phyloP scores from a whole-genome alignment of 2,113 vertebrate genomes.

The Albula glossodonta region DNA sequence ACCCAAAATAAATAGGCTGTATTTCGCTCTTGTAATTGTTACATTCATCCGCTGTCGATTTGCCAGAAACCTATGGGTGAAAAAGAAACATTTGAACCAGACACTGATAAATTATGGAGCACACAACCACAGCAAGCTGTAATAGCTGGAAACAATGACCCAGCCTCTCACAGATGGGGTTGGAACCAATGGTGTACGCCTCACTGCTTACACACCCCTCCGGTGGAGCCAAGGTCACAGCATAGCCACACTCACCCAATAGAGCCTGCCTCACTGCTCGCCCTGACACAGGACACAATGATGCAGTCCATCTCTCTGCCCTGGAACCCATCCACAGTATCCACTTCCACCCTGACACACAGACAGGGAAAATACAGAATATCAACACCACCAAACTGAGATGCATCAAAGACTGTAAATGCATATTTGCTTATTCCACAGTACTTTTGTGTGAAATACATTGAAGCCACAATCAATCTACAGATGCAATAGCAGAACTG shows the following conservation, averaged over 20 bases:
- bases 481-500: too few relatives aligned
- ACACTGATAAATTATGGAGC: not conserved
- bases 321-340: constrained; percentile 85
- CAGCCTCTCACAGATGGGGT: not conserved
- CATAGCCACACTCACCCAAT: constrained; percentile 74
- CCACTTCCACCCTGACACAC: constrained; percentile 72
- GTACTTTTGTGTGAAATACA: too few relatives aligned
- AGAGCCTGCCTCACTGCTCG: constrained; percentile 64
- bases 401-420: not conserved
- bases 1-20: constrained; percentile 83
- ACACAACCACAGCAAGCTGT: not conserved
- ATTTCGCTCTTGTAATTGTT: constrained; percentile 81
- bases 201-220: not conserved
- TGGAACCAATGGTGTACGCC: not conserved
- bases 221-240: not conserved
- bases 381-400: not conserved
- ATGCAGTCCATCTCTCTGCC: constrained; percentile 85
- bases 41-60: constrained; percentile 82
- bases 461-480: too few relatives aligned
- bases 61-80: constrained; percentile 72
- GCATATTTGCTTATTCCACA: too few relatives aligned
- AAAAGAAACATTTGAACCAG: not conserved
- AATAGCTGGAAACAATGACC: not conserved
- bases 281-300: constrained; percentile 83
- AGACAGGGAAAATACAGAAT: fast-evolving